Base-by-base conservation (phyloP, 2,888 invertebrate genomes). In the Odontocerum albicorne region DNA sequence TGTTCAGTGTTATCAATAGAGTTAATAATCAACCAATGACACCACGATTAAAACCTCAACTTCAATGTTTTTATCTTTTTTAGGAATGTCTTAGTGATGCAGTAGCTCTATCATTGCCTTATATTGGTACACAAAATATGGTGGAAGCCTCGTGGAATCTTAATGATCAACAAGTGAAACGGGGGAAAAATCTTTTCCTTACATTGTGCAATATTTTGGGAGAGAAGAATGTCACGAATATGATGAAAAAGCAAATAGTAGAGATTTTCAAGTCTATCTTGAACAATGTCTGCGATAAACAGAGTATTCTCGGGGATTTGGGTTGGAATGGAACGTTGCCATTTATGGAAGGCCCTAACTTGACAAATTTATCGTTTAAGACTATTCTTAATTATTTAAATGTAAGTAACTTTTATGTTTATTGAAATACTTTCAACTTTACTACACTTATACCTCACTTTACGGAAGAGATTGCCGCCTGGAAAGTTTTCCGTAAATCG, bases 361-460 rank as follows among this genome's bases (percentile, higher is more conserved):
- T 77, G 63, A 72, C 73, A 0, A 70, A 69, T 19, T 62, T 63
- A 1, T 66, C 72, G 2, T 72, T 80, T 57, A 60, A 65, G 8
- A 68, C 68, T 1, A 74, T 80, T 40, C 65, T 84, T 0, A 65
- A 68, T 20, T 73, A 73, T 60, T 70, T 84, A 49, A 73, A 77
- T 49, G 74, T 76, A 64, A 70, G 75, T 65, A n/a, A n/a, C n/a
- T n/a, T n/a, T n/a, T n/a, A n/a, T n/a, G n/a, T n/a, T n/a, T 12
- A n/a, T n/a, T n/a, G n/a, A n/a, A n/a, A n/a, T n/a, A n/a, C n/a
- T n/a, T n/a, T n/a, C n/a, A n/a, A n/a, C n/a, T n/a, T n/a, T n/a
- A n/a, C n/a, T n/a, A n/a, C n/a, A n/a, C n/a, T n/a, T n/a, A n/a
- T n/a, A n/a, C n/a, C n/a, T n/a, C n/a, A n/a, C n/a, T n/a, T n/a